Conservation (phyloP, 1,140 invertebrate species). For the Aethina tumida region DNA sequence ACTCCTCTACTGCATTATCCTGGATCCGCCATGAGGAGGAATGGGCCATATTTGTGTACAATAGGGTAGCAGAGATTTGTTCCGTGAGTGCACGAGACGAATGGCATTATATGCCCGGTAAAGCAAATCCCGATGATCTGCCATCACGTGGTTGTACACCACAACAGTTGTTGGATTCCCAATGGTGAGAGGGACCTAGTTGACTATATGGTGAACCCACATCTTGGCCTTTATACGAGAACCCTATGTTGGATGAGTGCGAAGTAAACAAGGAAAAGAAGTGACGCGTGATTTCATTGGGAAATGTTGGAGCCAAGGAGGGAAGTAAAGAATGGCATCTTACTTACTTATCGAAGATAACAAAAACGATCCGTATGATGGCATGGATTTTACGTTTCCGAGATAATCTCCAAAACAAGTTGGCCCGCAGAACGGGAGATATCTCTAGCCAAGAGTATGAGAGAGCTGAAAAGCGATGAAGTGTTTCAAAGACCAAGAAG, state of each 20-base stretch:
- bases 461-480: constrained; percentile 17
- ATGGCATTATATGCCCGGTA: constrained; percentile 32
- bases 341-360: constrained; percentile 20
- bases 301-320: no score
- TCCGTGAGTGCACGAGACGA: constrained; percentile 17
- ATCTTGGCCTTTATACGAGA: constrained; percentile 19
- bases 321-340: constrained; percentile 5
- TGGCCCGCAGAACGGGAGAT: constrained; percentile 9
- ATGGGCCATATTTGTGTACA: constrained; percentile 25
- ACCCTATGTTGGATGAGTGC: constrained; percentile 8
- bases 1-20: constrained; percentile 24
- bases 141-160: constrained; percentile 32
- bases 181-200: constrained; percentile 35
- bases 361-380: constrained; percentile 23
- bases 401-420: constrained; percentile 17
- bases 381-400: constrained; percentile 23
- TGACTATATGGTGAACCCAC: constrained; percentile 22
- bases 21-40: constrained; percentile 19
- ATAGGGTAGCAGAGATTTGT: constrained; percentile 29
- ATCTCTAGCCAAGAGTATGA: constrained; percentile 19
- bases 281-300: constrained; percentile 4
- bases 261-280: constrained; percentile 17
- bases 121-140: constrained; percentile 36
- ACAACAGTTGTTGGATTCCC: constrained; percentile 24
- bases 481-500: constrained; percentile 6